Conservation (phyloP, 2,888 invertebrate genomes). For the Nomada fabriciana region DNA sequence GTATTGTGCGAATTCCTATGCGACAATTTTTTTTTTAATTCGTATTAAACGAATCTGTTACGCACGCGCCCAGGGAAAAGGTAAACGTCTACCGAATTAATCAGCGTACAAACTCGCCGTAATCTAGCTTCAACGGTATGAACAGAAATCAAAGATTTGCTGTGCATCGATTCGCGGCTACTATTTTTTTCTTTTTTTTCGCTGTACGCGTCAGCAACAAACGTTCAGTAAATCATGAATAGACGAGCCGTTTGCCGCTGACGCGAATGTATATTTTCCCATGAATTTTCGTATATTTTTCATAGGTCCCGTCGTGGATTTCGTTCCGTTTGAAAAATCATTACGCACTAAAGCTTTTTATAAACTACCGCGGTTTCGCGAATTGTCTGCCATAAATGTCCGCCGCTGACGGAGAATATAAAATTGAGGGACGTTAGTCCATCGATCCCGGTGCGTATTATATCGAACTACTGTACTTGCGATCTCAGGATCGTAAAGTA, state of each 20-base stretch:
- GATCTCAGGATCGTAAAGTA: conserved; percentile 60
- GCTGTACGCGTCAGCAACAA: conserved; percentile 30
- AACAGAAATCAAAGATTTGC: background rate
- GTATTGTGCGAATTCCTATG: no score
- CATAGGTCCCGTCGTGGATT: background rate
- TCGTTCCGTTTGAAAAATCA: background rate
- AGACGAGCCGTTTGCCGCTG: conserved; percentile 20
- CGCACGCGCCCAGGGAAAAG: conserved; percentile 22
- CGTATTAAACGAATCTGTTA: background rate
- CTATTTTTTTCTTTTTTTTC: background rate
- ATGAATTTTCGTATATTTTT: conserved; percentile 23
- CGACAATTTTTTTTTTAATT: no score
- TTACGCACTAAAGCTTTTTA: conserved; percentile 11
- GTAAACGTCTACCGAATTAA: conserved; percentile 14
- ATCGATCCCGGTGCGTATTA: conserved; percentile 39
- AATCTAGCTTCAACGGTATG: conserved; percentile 3
- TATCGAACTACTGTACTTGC: conserved; percentile 41
- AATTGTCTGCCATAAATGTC: conserved; percentile 29
- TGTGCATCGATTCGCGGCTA: conserved; percentile 3
- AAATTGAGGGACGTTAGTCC: conserved; percentile 28
- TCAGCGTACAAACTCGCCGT: conserved; percentile 10
- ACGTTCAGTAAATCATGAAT: conserved; percentile 42
- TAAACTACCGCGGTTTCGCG: conserved; percentile 10
- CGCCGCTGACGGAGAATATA: conserved; percentile 1
- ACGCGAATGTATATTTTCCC: conserved; percentile 30